Conservation (phyloP, 2,888 invertebrate genomes). For the Caradrina kadenii region DNA sequence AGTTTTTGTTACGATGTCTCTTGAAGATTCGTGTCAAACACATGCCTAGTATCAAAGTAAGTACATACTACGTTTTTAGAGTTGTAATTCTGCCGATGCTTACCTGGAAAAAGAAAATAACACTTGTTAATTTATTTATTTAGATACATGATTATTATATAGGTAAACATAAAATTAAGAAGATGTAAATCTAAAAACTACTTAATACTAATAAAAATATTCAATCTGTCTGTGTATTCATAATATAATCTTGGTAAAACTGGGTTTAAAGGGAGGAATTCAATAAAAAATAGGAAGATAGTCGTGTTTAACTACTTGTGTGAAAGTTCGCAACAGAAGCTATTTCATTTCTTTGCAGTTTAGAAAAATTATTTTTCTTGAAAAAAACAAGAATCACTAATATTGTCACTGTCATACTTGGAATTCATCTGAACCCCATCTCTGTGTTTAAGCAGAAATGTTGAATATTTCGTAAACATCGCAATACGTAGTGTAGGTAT, state of each 20-base stretch:
- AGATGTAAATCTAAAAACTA: not conserved
- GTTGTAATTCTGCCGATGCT: constrained; percentile 59
- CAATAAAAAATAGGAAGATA: not conserved
- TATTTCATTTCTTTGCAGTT: not conserved
- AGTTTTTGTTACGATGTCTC: too few species aligned
- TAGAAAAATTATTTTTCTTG: not conserved
- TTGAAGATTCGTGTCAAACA: too few species aligned
- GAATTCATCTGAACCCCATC: constrained; percentile 67
- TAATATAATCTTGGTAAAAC: not conserved
- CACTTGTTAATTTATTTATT: constrained; percentile 35
- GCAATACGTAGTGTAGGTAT: constrained; percentile 31
- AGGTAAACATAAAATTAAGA: too few species aligned
- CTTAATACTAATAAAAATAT: not conserved
- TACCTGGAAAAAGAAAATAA: constrained; percentile 73
- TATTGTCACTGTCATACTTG: constrained; percentile 34
- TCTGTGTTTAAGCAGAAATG: constrained; percentile 62
- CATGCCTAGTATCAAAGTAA: not conserved
- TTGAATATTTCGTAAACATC: constrained; percentile 67
- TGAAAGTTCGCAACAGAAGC: constrained; percentile 2
- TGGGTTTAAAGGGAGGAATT: not conserved
- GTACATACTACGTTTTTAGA: constrained; percentile 30
- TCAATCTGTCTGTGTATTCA: too few species aligned
- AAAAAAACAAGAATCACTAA: constrained; percentile 1
- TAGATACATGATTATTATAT: not conserved
- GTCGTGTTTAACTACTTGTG: not conserved